Conservation (phyloP, 2,797 vertebrate genomes). For the Myoxocephalus aenaeus region DNA sequence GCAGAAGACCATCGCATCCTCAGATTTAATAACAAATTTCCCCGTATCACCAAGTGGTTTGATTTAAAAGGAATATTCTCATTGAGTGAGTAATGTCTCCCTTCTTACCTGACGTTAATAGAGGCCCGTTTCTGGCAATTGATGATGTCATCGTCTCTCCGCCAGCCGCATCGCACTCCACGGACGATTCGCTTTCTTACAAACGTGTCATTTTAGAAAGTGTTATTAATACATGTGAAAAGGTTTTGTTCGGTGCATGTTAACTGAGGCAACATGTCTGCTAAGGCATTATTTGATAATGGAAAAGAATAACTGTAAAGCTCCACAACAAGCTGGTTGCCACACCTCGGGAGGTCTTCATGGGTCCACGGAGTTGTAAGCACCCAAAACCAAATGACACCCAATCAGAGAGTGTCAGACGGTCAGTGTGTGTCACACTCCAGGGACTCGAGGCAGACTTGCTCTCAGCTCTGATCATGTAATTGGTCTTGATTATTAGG, state of each 20-base stretch:
- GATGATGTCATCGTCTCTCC: background rate
- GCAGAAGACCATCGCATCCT: background rate
- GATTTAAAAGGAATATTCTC: background rate
- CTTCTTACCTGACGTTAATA: constrained; percentile 22
- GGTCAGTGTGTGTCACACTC: background rate
- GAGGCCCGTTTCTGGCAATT: constrained; percentile 20
- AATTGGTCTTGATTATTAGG: background rate
- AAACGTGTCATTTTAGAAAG: background rate
- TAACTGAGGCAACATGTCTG: background rate
- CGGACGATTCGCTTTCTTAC: constrained; percentile 8
- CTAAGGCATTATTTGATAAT: background rate
- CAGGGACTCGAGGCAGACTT: background rate
- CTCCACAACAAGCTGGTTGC: background rate
- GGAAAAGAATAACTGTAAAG: background rate
- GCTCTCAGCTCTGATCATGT: background rate
- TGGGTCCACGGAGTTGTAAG: background rate
- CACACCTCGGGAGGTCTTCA: background rate
- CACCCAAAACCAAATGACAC: background rate
- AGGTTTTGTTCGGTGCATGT: background rate
- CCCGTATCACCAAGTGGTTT: constrained; percentile 11
- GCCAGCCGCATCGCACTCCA: constrained; percentile 18
- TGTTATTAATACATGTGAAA: background rate
- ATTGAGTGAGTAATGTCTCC: constrained; percentile 25
- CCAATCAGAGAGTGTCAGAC: background rate
- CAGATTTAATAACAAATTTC: constrained; percentile 14